Evolutionary conservation across 2,888 invertebrate genomes (phyloP), one percentile per base, ranked within the genome.

Genomic region (Athalia cordata): DNA sequence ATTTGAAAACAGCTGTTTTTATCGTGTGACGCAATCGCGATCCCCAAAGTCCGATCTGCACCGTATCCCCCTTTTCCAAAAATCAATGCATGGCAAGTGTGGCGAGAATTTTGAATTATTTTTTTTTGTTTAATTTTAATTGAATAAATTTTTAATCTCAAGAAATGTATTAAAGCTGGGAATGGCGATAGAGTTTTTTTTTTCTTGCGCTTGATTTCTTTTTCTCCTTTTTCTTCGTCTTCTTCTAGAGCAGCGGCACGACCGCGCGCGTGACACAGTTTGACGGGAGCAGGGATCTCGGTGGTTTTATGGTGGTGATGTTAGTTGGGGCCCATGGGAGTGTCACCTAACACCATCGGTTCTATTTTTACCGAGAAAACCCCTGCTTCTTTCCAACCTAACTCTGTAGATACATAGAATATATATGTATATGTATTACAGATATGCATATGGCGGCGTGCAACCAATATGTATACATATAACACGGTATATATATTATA

Each of bases 321-420:
- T 68, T 75, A 75, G 75, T 75, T 64, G 75, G 75, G 78, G 70
- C 81, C 78, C 78, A 76, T 78, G 80, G 81, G 80, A 72, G 77
- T 77, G 80, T 81, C 80, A 81, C 78, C 80, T 75, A 81, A 79
- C 77, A 74, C 77, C 77, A 64, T 77, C 61, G 77, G 77, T 79
- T 79, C 77, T 77, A 72, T 80, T 79, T 80, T 77, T 72, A 59
- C 52, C 66, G 50, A 50, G 68, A 79, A 79, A 72, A 77, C 65
- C 74, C 79, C 64, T 70, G 77, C 61, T 15, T 15, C 8, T 8
- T 15, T n/a, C 57, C 9, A 59, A 72, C 57, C n/a, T 52, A 15
- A 45, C 50, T 68, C 50, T 15, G 45, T 59, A 9, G 57, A 13
- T 66, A 45, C n/a, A 59, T n/a, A 11, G 4, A 11, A 55, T 11